phyloP scores from a whole-genome alignment of 35 echinoderm and acorn worm species.

The Holothuria glaberrima region DNA sequence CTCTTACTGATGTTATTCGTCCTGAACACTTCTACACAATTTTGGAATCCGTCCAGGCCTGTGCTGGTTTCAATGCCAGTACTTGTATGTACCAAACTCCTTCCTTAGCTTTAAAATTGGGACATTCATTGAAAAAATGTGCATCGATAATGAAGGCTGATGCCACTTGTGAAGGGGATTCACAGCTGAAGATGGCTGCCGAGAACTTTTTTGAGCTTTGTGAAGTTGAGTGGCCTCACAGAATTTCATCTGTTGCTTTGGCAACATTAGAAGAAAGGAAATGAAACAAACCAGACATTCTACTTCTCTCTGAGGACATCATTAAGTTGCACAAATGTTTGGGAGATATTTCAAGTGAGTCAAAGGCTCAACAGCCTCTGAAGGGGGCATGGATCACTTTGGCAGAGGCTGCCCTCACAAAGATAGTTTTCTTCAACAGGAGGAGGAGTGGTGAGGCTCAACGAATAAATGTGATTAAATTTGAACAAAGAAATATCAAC shows the following conservation, averaged over 20 bases:
- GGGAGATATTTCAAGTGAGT: not conserved
- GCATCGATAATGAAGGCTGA: slow-evolving; percentile 62
- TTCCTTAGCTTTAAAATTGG: slow-evolving; percentile 75
- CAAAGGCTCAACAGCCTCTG: not conserved
- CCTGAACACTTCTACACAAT: slow-evolving; percentile 64
- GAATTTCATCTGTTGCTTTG: slow-evolving; percentile 63
- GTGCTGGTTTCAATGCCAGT: slow-evolving; percentile 56
- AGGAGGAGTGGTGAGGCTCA: slow-evolving; percentile 62
- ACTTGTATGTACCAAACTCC: slow-evolving; percentile 62
- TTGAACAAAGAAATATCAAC: slow-evolving; percentile 2
- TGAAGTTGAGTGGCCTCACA: slow-evolving; percentile 65
- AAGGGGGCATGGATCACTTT: not conserved
- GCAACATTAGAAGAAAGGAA: slow-evolving; percentile 72
- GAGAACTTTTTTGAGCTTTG: slow-evolving; percentile 64
- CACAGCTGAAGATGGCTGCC: slow-evolving; percentile 27
- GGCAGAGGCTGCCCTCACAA: slow-evolving; percentile 42
- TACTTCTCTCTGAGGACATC: slow-evolving; percentile 77
- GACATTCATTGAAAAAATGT: slow-evolving; percentile 65
- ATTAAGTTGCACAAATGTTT: slow-evolving; percentile 53
- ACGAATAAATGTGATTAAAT: slow-evolving; percentile 59
- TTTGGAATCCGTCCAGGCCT: slow-evolving; percentile 20
- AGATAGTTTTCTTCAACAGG: slow-evolving; percentile 67
- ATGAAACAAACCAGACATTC: slow-evolving; percentile 61
- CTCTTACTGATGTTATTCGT: slow-evolving; percentile 17
- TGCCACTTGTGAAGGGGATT: not conserved